phyloP scores from a whole-genome alignment of 2,888 invertebrate species.

The Blera fallax region DNA sequence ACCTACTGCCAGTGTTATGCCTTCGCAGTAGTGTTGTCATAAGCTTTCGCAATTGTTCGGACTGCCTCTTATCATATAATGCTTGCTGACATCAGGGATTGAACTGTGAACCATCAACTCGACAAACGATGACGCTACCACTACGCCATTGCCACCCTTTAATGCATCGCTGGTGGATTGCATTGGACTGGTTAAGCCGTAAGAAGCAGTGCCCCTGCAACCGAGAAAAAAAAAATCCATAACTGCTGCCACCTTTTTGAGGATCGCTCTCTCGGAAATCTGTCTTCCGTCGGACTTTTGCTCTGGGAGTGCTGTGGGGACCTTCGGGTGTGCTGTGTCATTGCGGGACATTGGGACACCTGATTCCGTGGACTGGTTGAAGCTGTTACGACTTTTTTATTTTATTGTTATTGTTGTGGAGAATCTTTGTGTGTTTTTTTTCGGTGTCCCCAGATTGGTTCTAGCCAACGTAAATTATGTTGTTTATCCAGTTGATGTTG shows the following conservation, averaged over 20 bases:
- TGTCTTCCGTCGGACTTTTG: no score
- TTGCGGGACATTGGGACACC: conserved; percentile 48
- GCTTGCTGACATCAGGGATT: no score
- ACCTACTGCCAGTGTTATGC: no score
- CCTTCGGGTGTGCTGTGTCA: conserved; percentile 4
- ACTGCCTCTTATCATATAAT: no score
- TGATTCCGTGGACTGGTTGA: conserved; percentile 45
- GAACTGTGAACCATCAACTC: no score
- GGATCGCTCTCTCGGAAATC: neutral
- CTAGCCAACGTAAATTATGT: conserved; percentile 65
- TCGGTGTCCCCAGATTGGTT: conserved; percentile 12
- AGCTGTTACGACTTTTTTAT: conserved; percentile 24
- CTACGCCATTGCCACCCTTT: no score
- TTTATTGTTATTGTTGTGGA: conserved; percentile 40
- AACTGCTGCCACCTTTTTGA: neutral
- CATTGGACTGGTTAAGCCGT: conserved; percentile 5
- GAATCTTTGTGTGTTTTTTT: conserved; percentile 25
- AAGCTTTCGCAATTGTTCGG: no score
- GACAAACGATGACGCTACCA: no score
- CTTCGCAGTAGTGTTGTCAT: no score
- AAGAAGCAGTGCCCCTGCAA: neutral
- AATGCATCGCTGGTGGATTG: neutral
- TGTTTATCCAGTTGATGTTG: conserved; percentile 54
- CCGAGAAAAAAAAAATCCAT: neutral
- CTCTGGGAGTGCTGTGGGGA: neutral